Base-by-base conservation (phyloP, 2,113 vertebrate species). In the Mesitornis unicolor region DNA sequence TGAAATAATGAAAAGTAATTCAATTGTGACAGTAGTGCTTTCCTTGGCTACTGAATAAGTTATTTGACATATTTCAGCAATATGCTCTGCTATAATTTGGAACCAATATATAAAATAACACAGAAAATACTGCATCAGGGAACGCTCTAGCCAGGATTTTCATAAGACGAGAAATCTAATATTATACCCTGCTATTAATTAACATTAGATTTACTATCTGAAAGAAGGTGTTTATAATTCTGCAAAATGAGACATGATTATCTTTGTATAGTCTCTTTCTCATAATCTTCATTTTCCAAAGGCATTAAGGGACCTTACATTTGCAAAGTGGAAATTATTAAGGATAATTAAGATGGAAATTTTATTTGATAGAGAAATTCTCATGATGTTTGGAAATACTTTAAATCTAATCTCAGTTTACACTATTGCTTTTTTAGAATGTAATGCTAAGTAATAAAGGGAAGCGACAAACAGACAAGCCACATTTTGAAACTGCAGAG, bases 251-350 rank as follows among this genome's bases (percentile, higher is more conserved):
- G 84, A 94, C 64, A 81, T 47, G 14, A 87, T 94, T 96, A 89
- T 92, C 88, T 93, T 90, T 7, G 15, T 67, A 84, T 56, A 94
- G 71, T 71, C 84, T 88, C 87, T 80, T 85, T 69, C 59, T 84
- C 69, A 75, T 94, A 84, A 95, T 96, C 90, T 95, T 95, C 60
- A 84, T 95, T 95, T 95, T 97, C 76, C 77, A 94, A 84, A 93
- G 83, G 80, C 53, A 95, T 94, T 94, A 96, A 90, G 90, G 83
- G 94, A 92, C 65, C 69, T 93, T 87, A 79, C 84, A 91, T 94
- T 94, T 90, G 92, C 95, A 96, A 96, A 97, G 77, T 94, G 93
- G 83, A 96, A 96, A 94, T 95, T 90, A 95, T 84, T 90, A 96
- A 60, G 86, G 73, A 82, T 93, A 96, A 95, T 97, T 97, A 96